Base-by-base conservation (phyloP, 2,113 vertebrate species). In the Agapornis roseicollis region DNA sequence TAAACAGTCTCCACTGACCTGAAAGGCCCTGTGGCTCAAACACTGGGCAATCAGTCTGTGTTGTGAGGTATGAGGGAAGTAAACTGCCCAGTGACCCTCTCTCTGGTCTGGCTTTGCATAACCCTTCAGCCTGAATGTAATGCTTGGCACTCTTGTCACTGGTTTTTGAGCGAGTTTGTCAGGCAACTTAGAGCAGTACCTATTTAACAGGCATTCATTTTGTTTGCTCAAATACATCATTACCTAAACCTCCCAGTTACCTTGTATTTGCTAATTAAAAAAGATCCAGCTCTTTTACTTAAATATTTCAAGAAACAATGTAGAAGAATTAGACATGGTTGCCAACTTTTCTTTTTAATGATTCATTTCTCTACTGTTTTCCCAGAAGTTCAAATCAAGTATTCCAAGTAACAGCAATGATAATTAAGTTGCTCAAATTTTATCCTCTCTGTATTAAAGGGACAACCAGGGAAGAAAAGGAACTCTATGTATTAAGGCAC, bases 111-210 rank as follows among this genome's bases (percentile, higher is more conserved):
- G 33, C 27, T 69, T 3, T 29, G 10, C 33, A 41, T 0, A 37
- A 37, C 17, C 41, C 63, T 2, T 19, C 9, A 22, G 4, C 79
- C 55, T 5, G 23, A 19, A 16, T 2, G 2, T 9, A 12, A 37
- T 18, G 0, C 49, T 20, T 0, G 0, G 19, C 33, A 41, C 50
- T 6, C 69, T 31, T 33, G 14, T 8, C 69, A 2, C 1, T 9
- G 61, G 5, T 1, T 2, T 44, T 9, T 24, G 3, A 5, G 27
- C 29, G 11, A 33, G 50, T 31, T 4, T n/a, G 29, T 47, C 60
- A 28, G 42, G 56, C 37, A 89, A 9, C 14, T 17, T 15, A 53
- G 68, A 78, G 46, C 55, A 49, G 22, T 7, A 35, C 42, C 49
- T 35, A 69, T 50, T 19, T 31, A 52, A 13, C 22, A 74, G 50